A percentile compares a stretch with the other conserved stretches of the same genome.
These are phyloP conservation scores for Lacerta bilineata DNA, from an alignment of 2,797 vertebrate species.

Conservation along the genomic window DNA sequence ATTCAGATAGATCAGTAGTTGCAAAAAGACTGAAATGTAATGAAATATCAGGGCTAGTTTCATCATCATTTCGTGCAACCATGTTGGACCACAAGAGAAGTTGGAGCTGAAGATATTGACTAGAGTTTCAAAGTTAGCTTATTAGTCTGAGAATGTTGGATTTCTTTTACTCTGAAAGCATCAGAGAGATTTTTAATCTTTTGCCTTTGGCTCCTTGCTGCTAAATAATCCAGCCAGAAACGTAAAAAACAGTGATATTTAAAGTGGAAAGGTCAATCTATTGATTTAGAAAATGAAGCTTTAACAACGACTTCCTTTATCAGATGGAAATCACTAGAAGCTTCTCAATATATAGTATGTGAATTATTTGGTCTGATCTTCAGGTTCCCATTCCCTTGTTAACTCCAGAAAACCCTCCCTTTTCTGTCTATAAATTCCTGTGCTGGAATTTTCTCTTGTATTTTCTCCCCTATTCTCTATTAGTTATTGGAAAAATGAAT, in stretches of 20 bases:
- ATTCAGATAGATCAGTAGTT: not conserved
- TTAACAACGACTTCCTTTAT: constrained; percentile 39
- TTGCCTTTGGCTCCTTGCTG: constrained; percentile 21
- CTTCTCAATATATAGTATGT: constrained; percentile 27
- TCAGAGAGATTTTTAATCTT: constrained; percentile 11
- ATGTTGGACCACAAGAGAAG: constrained; percentile 17
- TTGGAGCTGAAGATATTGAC: not conserved
- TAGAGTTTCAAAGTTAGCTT: constrained; percentile 6
- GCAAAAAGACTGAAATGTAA: not conserved
- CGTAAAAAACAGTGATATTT: constrained; percentile 47
- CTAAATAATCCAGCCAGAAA: constrained; percentile 15
- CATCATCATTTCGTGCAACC: not conserved
- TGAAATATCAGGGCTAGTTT: not conserved
- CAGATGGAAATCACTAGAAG: constrained; percentile 21
- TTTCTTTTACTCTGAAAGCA: constrained; percentile 35
- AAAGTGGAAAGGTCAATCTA: constrained; percentile 44
- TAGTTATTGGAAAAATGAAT: no score
- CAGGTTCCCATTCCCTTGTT: not conserved
- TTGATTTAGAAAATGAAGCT: constrained; percentile 24
- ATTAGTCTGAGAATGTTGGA: not conserved
- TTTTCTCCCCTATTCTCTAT: no score
- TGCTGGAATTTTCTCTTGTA: no score
- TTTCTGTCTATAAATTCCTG: not conserved
- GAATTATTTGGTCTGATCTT: constrained; percentile 1
- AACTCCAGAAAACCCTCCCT: not conserved